phyloP scores from a whole-genome alignment of 2,797 vertebrate genomes.

The Euthynnus affinis region DNA sequence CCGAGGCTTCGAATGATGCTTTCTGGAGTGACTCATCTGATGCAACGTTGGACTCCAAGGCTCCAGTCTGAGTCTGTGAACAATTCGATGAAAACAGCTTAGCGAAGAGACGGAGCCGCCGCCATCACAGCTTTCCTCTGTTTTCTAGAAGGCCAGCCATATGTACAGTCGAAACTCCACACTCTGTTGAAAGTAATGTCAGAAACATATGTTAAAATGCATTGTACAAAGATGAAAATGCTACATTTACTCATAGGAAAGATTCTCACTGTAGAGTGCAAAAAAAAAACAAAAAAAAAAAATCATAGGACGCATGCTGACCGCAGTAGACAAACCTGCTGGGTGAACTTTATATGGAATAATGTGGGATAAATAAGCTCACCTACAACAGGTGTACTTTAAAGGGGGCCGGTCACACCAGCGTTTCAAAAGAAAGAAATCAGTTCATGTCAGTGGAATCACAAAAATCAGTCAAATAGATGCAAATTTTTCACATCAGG shows the following conservation, averaged over 20 bases:
- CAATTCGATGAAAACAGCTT: conserved; percentile 6
- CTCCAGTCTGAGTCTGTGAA: conserved; percentile 15
- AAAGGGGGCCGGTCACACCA: conserved; percentile 39
- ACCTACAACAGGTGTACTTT: not conserved
- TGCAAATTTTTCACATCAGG: not conserved
- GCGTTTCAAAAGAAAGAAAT: not conserved
- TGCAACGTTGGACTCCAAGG: conserved; percentile 12
- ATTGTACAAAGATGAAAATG: conserved; percentile 65
- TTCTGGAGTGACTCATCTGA: conserved; percentile 26
- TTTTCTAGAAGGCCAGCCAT: conserved; percentile 60
- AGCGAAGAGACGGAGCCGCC: conserved; percentile 4
- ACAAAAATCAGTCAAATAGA: not conserved
- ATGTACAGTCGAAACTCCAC: conserved; percentile 56
- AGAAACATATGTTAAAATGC: conserved; percentile 40
- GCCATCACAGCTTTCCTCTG: conserved; percentile 27
- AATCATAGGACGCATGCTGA: conserved; percentile 78
- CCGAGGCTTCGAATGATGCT: not conserved
- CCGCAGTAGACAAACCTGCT: conserved; percentile 71
- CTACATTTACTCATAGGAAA: conserved; percentile 60
- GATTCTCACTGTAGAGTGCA: conserved; percentile 64
- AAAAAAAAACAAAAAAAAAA: conserved; percentile 27
- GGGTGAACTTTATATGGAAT: conserved; percentile 57
- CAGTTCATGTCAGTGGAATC: not conserved
- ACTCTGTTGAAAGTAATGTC: conserved; percentile 27
- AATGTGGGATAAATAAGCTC: conserved; percentile 24